phyloP scores from a whole-genome alignment of 2,797 vertebrate species.

The Petrocephalus schoutedeni region DNA sequence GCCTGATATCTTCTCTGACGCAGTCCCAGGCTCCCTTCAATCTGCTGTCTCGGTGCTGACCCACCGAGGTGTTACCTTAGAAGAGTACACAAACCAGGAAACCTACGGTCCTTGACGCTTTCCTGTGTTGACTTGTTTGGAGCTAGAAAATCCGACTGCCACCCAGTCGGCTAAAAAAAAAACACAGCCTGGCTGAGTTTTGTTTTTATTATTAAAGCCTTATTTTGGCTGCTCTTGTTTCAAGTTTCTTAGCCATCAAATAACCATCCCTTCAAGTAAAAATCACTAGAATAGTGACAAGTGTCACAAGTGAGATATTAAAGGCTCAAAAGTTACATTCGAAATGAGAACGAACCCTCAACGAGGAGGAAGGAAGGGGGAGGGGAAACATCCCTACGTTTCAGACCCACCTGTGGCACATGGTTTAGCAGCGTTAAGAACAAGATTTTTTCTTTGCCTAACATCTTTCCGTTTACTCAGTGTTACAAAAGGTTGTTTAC shows the following conservation, averaged over 20 bases:
- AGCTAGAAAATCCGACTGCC: not conserved
- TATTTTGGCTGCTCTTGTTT: not conserved
- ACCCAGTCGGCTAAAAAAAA: not conserved
- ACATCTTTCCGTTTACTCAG: constrained; percentile 25
- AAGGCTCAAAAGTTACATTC: constrained; percentile 1
- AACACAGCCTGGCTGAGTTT: not conserved
- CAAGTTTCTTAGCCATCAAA: not conserved
- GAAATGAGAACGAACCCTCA: constrained; percentile 20
- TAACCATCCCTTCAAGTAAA: not conserved
- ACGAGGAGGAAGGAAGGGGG: constrained; percentile 24
- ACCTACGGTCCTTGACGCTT: not conserved
- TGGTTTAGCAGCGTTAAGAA: constrained; percentile 34
- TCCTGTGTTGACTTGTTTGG: not conserved
- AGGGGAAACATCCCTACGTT: constrained; percentile 26
- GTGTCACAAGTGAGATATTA: not conserved
- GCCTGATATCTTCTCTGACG: not conserved
- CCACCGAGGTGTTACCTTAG: not conserved
- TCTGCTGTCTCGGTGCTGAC: not conserved
- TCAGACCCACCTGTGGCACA: constrained; percentile 28
- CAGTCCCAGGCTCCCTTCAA: not conserved
- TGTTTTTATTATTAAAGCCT: not conserved
- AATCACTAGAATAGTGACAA: not conserved
- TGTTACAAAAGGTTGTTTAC: not conserved
- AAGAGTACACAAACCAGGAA: not conserved
- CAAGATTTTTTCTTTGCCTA: constrained; percentile 4